Evolutionary conservation across 2,888 invertebrate genomes (phyloP).

Genomic region (Drosophila pseudotalamancana): DNA sequence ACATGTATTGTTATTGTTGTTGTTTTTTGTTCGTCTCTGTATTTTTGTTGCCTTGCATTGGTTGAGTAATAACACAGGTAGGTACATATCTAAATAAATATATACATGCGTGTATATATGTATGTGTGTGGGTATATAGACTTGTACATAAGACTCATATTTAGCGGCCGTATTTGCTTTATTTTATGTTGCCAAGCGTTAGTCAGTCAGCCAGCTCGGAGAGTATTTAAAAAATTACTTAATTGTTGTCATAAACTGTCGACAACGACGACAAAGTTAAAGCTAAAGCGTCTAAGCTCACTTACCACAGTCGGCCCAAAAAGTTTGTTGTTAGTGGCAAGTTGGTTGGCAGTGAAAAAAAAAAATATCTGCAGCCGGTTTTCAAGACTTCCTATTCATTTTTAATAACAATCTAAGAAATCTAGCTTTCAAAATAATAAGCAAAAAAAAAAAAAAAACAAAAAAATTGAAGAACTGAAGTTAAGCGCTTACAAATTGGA

Average conservation of each 20-base stretch:
- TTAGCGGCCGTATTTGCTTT: slow-evolving; percentile 47
- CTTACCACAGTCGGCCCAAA: slow-evolving; percentile 42
- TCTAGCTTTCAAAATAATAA: too few relatives aligned
- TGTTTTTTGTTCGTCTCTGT: slow-evolving; percentile 12
- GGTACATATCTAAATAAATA: slow-evolving; percentile 16
- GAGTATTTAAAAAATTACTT: slow-evolving; percentile 76
- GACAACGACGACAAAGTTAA: slow-evolving; percentile 46
- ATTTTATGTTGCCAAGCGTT: slow-evolving; percentile 52
- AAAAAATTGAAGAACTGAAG: too few relatives aligned
- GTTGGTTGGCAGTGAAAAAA: too few relatives aligned
- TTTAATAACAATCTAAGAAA: too few relatives aligned
- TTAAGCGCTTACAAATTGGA: too few relatives aligned
- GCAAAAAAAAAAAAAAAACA: too few relatives aligned
- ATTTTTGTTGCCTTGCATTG: slow-evolving; percentile 47
- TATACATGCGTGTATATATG: slow-evolving; percentile 7
- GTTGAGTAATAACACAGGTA: slow-evolving; percentile 60
- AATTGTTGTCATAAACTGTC: slow-evolving; percentile 76
- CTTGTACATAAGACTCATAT: slow-evolving; percentile 48
- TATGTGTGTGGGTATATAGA: slow-evolving; percentile 24
- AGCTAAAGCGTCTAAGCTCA: slow-evolving; percentile 49
- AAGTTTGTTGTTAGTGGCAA: slow-evolving; percentile 8
- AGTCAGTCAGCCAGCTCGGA: slow-evolving; percentile 54
- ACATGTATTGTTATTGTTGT: slow-evolving; percentile 45
- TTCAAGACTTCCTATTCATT: too few relatives aligned
- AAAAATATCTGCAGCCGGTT: too few relatives aligned